phyloP scores from a whole-genome alignment of 1,140 invertebrate genomes.

The Cheumatopsyche charites region DNA sequence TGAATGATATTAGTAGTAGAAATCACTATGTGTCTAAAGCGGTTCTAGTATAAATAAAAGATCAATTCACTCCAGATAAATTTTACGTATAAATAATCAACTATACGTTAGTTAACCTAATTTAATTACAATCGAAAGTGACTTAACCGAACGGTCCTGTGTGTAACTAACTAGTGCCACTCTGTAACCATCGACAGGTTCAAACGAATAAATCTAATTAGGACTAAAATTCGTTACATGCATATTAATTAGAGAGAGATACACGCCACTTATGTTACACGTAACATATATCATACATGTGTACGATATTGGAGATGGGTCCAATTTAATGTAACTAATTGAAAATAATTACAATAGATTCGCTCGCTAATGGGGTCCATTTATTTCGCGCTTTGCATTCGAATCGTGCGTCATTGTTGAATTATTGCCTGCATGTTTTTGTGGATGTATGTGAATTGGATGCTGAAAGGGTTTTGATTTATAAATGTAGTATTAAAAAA shows the following conservation, averaged over 20 bases:
- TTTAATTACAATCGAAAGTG: neutral
- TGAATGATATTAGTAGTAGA: too few species aligned
- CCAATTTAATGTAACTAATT: neutral
- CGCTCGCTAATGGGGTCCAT: slow-evolving; percentile 16
- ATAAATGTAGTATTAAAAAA: too few species aligned
- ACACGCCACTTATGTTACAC: neutral
- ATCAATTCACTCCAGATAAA: too few species aligned
- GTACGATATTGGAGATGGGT: neutral
- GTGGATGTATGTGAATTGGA: too few species aligned
- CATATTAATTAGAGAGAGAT: neutral
- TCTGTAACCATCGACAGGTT: neutral
- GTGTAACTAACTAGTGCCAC: neutral
- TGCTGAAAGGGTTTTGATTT: too few species aligned
- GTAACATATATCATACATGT: too few species aligned
- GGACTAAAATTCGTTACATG: slow-evolving; percentile 1
- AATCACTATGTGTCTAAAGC: too few species aligned
- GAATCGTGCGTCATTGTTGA: neutral
- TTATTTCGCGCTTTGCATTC: slow-evolving; percentile 6
- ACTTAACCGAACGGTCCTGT: too few species aligned
- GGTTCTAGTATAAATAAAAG: too few species aligned
- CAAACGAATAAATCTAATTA: neutral
- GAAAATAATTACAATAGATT: slow-evolving; percentile 29
- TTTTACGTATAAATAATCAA: too few species aligned
- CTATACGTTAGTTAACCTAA: too few species aligned
- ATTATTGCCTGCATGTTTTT: too few species aligned